These are phyloP conservation scores for Tethya wilhelma DNA, from an alignment of 37 sponge, comb jelly and placozoan genomes.

Conservation along the genomic window DNA sequence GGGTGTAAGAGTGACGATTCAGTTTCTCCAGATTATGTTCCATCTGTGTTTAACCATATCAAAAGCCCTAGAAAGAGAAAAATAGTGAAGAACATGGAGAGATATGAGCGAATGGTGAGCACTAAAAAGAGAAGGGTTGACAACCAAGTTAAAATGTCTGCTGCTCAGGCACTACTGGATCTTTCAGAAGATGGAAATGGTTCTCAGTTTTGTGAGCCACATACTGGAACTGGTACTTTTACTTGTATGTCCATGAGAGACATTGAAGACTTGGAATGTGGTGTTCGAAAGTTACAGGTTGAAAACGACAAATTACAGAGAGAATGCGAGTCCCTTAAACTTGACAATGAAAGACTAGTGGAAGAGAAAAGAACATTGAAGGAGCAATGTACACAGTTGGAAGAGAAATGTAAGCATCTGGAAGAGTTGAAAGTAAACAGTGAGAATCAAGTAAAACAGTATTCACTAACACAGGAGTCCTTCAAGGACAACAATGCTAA, in stretches of 20 bases:
- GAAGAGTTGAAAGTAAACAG: not conserved
- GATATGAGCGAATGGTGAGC: conserved; percentile 25
- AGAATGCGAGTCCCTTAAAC: too few species aligned
- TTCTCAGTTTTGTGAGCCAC: not conserved
- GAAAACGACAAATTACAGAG: too few species aligned
- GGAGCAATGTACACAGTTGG: conserved; percentile 10
- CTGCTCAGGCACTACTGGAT: conserved; percentile 2
- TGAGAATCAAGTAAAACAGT: not conserved
- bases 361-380: not conserved
- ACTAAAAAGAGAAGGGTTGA: conserved; percentile 44
- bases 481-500: not conserved
- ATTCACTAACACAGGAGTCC: not conserved
- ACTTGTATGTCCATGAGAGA: too few species aligned
- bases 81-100: not conserved
- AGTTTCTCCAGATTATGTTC: conserved; percentile 62
- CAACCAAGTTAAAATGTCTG: conserved; percentile 15
- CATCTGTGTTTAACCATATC: conserved; percentile 44
- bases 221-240: too few species aligned
- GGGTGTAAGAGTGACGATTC: conserved; percentile 61
- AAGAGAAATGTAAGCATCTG: not conserved
- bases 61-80: conserved; percentile 51
- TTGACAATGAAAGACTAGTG: too few species aligned
- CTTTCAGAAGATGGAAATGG: conserved; percentile 37
- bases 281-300: too few species aligned
- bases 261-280: too few species aligned